Conservation (phyloP, 30 jellyfish, hydroid and myxozoan genomes). For the Rhopilema esculentum region DNA sequence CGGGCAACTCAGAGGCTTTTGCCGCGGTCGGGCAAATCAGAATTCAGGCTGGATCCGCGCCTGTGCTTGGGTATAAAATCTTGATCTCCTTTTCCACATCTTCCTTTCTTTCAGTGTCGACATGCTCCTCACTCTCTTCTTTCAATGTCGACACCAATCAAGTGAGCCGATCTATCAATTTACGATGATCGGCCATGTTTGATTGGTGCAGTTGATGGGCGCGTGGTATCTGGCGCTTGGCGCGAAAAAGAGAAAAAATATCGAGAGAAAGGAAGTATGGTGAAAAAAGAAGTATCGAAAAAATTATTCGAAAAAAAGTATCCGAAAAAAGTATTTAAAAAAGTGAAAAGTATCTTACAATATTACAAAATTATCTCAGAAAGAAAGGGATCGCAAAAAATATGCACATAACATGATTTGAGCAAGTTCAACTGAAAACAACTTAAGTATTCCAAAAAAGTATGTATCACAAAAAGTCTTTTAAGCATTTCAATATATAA, state of each 20-base stretch:
- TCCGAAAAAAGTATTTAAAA: too few species aligned
- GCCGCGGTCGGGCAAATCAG: too few species aligned
- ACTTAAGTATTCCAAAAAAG: background rate
- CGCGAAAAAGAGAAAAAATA: background rate
- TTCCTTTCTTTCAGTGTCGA: background rate
- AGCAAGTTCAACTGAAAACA: background rate
- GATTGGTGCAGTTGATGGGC: background rate
- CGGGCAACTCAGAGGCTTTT: too few species aligned
- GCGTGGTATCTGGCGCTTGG: background rate
- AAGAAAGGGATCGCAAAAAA: background rate
- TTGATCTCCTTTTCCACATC: background rate
- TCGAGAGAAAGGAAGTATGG: background rate
- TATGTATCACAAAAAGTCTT: background rate
- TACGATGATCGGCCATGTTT: background rate
- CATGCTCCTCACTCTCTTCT: background rate
- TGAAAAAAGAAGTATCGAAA: background rate
- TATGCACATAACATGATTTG: background rate
- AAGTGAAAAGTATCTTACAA: background rate
- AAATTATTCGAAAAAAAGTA: background rate
- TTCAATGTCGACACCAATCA: background rate
- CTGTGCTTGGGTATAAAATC: background rate
- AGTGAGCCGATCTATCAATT: background rate
- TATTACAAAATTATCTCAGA: background rate
- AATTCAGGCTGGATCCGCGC: too few species aligned
- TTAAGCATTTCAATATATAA: background rate